These are phyloP conservation scores for Morinoia aosen DNA, from an alignment of 2,888 invertebrate genomes.

Conservation along the genomic window DNA sequence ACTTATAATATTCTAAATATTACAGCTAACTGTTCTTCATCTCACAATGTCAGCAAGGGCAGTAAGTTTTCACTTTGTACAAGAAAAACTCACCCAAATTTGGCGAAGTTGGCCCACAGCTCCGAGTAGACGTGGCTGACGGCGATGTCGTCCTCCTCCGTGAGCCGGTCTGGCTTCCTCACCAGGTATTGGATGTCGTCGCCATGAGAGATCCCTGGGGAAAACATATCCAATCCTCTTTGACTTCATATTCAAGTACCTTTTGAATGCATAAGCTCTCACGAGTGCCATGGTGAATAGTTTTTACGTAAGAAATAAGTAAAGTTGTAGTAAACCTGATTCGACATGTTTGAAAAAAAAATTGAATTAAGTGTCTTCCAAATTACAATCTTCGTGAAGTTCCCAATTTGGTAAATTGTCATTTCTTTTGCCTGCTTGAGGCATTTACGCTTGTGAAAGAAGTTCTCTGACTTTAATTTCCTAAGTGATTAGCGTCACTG, in stretches of 20 bases:
- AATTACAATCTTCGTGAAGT: too few species aligned
- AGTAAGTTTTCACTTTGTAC: neutral
- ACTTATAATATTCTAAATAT: neutral
- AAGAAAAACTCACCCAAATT: conserved; percentile 28
- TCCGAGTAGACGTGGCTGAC: conserved; percentile 52
- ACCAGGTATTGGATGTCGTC: conserved; percentile 57
- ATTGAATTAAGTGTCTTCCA: too few species aligned
- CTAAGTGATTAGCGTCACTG: too few species aligned
- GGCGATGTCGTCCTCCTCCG: conserved; percentile 54
- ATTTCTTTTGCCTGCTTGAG: too few species aligned
- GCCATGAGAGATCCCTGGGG: conserved; percentile 56
- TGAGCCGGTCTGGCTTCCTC: conserved; percentile 28
- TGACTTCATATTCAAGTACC: neutral
- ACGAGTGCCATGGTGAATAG: neutral
- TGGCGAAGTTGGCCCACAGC: conserved; percentile 60
- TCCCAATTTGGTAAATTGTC: too few species aligned
- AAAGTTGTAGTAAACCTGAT: neutral
- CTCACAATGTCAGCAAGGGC: neutral
- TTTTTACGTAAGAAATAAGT: neutral
- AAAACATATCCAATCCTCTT: neutral
- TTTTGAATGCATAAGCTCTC: neutral
- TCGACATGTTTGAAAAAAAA: too few species aligned
- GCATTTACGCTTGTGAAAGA: too few species aligned
- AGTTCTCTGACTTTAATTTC: too few species aligned
- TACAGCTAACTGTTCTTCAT: neutral